Conservation (phyloP, 92 coral and sea anemone genomes). For the Bergia puertoricense region DNA sequence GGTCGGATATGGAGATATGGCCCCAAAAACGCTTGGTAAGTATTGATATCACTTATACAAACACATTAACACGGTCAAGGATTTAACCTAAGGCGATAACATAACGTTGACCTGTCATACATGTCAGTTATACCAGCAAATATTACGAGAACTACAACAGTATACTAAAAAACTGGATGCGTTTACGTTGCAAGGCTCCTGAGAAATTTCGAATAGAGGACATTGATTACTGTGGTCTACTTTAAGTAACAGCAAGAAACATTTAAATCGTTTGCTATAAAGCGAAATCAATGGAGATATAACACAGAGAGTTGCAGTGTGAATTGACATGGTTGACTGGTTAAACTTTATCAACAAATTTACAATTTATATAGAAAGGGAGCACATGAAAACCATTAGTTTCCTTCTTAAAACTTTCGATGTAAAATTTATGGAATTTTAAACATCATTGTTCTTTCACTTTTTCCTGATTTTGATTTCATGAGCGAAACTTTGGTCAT, state of each 20-base stretch:
- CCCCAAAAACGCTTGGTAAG: conserved; percentile 92
- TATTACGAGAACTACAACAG: neutral
- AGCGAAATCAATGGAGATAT: neutral
- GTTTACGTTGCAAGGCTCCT: neutral
- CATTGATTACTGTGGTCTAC: neutral
- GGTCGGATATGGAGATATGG: conserved; percentile 97
- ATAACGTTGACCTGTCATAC: neutral
- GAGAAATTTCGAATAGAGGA: neutral
- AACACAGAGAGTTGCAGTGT: neutral
- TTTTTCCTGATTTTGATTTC: neutral
- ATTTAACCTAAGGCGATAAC: neutral
- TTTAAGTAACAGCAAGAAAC: no score
- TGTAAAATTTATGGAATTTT: no score
- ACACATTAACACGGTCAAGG: neutral
- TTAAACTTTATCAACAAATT: neutral
- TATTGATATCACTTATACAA: conserved; percentile 13
- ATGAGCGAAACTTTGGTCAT: neutral
- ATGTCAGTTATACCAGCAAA: neutral
- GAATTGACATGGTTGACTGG: neutral
- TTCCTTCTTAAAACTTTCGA: neutral
- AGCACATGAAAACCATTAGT: neutral
- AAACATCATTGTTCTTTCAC: neutral
- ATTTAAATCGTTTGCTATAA: no score
- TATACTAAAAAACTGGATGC: neutral
- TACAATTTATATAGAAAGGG: neutral